Evolutionary conservation across 2,113 vertebrate species (phyloP), one percentile per base, ranked within the genome.

Genomic region (Orycteropus afer): DNA sequence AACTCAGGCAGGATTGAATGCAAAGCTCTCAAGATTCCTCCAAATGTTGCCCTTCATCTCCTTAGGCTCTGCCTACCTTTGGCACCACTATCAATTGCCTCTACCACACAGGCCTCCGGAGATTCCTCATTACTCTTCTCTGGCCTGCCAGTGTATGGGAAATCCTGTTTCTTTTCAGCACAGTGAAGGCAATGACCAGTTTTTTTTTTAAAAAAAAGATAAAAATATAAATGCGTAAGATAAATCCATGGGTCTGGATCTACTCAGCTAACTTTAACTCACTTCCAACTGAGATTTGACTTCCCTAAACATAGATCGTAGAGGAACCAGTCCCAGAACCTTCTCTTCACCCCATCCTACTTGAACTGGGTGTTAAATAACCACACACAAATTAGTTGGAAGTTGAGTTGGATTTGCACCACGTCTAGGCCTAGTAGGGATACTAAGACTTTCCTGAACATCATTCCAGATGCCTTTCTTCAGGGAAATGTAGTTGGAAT

Each of bases 371-470:
- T 82, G 32, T 34, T 23, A 57, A 59, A n/a, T 34, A 86, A 87
- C 82, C n/a, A 69, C 5, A 5, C 32, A 63, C 11, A 71, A 11
- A 45, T 55, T 14, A 73, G 77, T 27, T 6, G 5, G 49, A 82
- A 40, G 65, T 37, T 10, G 0, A 32, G 10, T 32, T 78, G 53
- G 29, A 37, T 90, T 86, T 49, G 2, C 15, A 32, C 67, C 22
- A 32, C 17, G 77, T 90, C 45, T 34, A 51, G 53, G 13, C 69
- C 47, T 76, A 37, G 5, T n/a, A 42, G 42, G 67, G 37, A 57
- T 86, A 23, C 40, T 93, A 71, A 90, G 7, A 20, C 14, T 82
- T 95, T 65, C 61, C 77, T 57, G 45, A 79, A 57, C 23, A 95
- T 71, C 51, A 77, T 79, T 87, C 55, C 53, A 34, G 27, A 78